phyloP scores from a whole-genome alignment of 2,797 vertebrate genomes.

The Darevskia mixta region DNA sequence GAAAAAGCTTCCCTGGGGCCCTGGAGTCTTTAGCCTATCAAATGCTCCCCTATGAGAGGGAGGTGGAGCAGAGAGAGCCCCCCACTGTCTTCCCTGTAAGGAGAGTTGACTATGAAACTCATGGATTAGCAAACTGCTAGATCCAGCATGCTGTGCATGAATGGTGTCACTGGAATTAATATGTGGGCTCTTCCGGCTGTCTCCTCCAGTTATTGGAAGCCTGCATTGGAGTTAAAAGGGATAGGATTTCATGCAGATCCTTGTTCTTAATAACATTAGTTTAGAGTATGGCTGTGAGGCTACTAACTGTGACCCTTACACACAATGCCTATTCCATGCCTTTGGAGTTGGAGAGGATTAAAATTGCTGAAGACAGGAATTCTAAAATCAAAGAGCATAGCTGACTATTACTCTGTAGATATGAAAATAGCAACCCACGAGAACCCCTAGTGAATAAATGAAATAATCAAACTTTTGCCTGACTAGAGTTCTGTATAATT shows the following conservation, averaged over 20 bases:
- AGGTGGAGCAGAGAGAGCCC: too few relatives aligned
- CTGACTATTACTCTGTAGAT: neutral
- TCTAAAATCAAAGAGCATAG: constrained; percentile 1
- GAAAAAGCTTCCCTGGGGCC: too few relatives aligned
- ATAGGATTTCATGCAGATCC: neutral
- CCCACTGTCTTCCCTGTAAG: too few relatives aligned
- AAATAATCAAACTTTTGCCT: constrained; percentile 56
- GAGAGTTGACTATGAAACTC: too few relatives aligned
- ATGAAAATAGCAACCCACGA: neutral
- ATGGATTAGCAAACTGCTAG: too few relatives aligned
- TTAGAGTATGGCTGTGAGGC: too few relatives aligned
- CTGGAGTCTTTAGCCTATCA: too few relatives aligned
- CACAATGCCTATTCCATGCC: neutral
- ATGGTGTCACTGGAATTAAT: too few relatives aligned
- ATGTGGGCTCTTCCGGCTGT: neutral
- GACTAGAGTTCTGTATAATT: constrained; percentile 56
- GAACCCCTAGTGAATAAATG: neutral
- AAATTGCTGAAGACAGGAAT: neutral
- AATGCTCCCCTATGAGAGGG: too few relatives aligned
- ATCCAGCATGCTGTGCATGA: too few relatives aligned
- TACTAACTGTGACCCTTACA: neutral
- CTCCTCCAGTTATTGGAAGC: neutral
- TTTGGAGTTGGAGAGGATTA: neutral
- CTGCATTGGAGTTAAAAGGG: neutral
- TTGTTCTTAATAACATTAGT: neutral